phyloP scores from a whole-genome alignment of 2,113 vertebrate genomes.

The Gasterosteus nipponicus region DNA sequence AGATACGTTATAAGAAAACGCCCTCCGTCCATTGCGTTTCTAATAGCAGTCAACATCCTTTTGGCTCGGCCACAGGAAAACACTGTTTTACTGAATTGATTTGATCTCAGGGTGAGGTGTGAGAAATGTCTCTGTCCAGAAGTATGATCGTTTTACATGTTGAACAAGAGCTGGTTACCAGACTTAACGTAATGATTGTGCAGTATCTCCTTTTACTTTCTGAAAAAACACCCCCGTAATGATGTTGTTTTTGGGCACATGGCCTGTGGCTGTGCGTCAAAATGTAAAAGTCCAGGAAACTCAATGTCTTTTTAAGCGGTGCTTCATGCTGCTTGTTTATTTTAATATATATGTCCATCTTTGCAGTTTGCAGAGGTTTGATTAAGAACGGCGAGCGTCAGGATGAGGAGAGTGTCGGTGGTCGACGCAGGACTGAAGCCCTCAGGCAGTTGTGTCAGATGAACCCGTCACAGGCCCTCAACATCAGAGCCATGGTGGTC shows the following conservation, averaged over 20 bases:
- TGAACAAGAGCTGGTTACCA: conserved; percentile 34
- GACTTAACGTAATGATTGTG: background rate
- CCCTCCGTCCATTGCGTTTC: background rate
- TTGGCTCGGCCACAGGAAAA: conserved; percentile 46
- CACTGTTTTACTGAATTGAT: conserved; percentile 37
- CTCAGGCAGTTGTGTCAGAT: conserved; percentile 96
- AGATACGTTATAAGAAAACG: conserved; percentile 45
- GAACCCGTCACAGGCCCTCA: conserved; percentile 96
- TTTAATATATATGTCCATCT: conserved; percentile 12
- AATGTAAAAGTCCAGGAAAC: background rate
- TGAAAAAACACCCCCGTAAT: background rate
- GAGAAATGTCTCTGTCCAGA: conserved; percentile 33
- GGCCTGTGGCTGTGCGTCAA: background rate
- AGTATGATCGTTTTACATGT: conserved; percentile 35
- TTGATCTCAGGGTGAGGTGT: conserved; percentile 33
- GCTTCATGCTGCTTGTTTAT: background rate
- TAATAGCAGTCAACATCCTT: conserved; percentile 33
- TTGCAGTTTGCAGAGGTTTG: conserved; percentile 91
- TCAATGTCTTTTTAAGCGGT: background rate
- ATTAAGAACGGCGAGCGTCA: conserved; percentile 98
- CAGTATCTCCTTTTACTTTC: background rate
- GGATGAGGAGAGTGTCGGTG: conserved; percentile 95
- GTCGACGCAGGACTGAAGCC: conserved; percentile 94
- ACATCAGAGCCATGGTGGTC: conserved; percentile 98
- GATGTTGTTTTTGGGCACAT: background rate